Percentiles rank a stretch among this genome's conserved stretches.
Conservation (phyloP, 1,140 invertebrate genomes). For the Pissodes strobi region DNA sequence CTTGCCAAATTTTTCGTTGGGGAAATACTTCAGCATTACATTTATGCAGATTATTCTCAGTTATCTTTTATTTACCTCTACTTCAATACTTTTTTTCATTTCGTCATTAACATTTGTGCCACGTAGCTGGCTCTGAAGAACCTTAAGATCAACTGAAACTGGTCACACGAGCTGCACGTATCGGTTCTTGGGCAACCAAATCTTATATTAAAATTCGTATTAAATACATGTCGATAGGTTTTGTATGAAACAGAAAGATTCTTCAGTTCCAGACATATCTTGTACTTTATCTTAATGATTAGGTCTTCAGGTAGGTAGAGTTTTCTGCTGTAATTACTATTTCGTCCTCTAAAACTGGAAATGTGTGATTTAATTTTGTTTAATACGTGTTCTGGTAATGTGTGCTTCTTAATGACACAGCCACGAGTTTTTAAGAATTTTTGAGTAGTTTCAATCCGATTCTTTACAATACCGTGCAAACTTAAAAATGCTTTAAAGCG, state of each 20-base stretch:
- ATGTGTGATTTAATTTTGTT: conserved; percentile 17
- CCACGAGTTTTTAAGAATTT: too few relatives aligned
- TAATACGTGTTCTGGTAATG: not conserved
- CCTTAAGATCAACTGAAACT: conserved; percentile 16
- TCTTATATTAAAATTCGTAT: conserved; percentile 29
- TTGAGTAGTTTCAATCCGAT: too few relatives aligned
- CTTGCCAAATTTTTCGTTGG: conserved; percentile 18
- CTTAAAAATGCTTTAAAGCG: too few relatives aligned
- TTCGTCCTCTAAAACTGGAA: conserved; percentile 13
- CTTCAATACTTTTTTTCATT: not conserved
- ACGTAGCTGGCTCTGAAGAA: not conserved
- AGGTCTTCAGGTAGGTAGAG: conserved; percentile 24
- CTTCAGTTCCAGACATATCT: not conserved
- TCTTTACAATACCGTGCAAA: too few relatives aligned
- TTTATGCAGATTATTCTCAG: conserved; percentile 17
- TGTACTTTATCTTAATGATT: conserved; percentile 28
- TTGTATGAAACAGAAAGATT: conserved; percentile 15
- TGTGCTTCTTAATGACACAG: too few relatives aligned
- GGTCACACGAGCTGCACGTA: conserved; percentile 26
- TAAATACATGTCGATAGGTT: conserved; percentile 13
- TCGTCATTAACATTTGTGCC: not conserved
- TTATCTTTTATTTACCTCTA: conserved; percentile 3
- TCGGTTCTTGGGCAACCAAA: conserved; percentile 31
- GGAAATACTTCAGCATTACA: conserved; percentile 33
- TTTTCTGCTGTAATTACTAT: conserved; percentile 22